Evolutionary conservation across 2,797 vertebrate genomes (phyloP), one percentile per base, ranked within the genome.

Genomic region (Sebastes oblongus): DNA sequence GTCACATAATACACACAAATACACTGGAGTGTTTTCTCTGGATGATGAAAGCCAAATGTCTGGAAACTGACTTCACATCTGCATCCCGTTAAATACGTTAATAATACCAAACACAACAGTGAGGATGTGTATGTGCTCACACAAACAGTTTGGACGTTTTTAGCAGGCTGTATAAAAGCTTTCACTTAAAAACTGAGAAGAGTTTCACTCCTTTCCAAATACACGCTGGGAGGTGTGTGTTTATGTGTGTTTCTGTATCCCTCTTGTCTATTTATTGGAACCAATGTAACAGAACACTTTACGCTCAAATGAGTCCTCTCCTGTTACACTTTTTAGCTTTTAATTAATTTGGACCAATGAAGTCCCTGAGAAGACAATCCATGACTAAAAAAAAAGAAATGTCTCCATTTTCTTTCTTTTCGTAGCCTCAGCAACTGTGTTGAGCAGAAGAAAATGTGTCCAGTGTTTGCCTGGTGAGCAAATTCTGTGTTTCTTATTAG

Each of bases 11-110:
- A 25, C 32, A 65, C 75, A 73, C 55, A 58, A 30, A 36, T 24
- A 64, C 29, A 25, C 67, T 52, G 39, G 30, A 72, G 65, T 74
- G 72, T 89, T 92, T 88, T 69, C 72, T 90, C 80, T 81, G 82
- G 36, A 76, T 78, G 78, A 88, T 91, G 66, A 89, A 89, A 92
- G 88, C 74, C 89, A 90, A 89, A 92, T 81, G 88, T 92, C 77
- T 93, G 89, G 88, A 94, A 93, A 91, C 70, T 66, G 62, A 75
- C 78, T 86, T 77, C 90, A 95, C 95, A 96, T 96, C 95, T 96
- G 95, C 77, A 91, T 93, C 90, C 90, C 32, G 86, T 96, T 96
- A 95, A 91, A 92, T 80, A 88, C 83, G 66, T 89, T 91, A 94
- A 93, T 94, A 91, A 92, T 85, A 68, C 88, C 68, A 91, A 86